These are phyloP conservation scores for Lampris megalopsis DNA, from an alignment of 2,113 vertebrate genomes.

Conservation along the genomic window DNA sequence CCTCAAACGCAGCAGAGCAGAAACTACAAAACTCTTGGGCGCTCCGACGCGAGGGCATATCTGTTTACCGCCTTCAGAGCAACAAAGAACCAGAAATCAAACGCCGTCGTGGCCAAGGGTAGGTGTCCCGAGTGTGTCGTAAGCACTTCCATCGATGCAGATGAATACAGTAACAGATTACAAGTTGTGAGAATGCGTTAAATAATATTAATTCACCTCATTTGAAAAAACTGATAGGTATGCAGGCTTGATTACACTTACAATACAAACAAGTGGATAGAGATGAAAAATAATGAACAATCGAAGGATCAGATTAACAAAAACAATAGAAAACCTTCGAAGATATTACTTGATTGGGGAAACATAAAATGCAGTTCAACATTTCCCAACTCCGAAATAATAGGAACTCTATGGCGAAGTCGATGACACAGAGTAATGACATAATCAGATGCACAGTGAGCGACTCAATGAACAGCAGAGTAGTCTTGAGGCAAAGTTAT, in stretches of 20 bases:
- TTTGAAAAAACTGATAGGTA: conserved; percentile 2
- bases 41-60: conserved; percentile 43
- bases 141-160: conserved; percentile 20
- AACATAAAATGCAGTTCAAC: conserved; percentile 42
- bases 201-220: conserved; percentile 22
- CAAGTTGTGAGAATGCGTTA: conserved; percentile 31
- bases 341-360: conserved; percentile 41
- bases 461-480: conserved; percentile 58
- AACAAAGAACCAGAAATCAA: conserved; percentile 11
- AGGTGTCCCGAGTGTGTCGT: conserved; percentile 17
- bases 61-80: conserved; percentile 2
- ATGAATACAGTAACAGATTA: conserved; percentile 24
- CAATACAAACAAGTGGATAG: conserved; percentile 37
- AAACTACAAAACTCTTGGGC: conserved; percentile 45
- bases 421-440: conserved; percentile 59
- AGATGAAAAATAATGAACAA: conserved; percentile 27
- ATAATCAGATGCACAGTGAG: conserved; percentile 56
- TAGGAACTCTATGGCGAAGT: conserved; percentile 72
- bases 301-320: conserved; percentile 50
- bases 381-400: conserved; percentile 60
- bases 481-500: conserved; percentile 72
- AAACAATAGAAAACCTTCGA: conserved; percentile 59
- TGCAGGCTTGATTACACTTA: conserved; percentile 28
- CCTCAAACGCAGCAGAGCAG: conserved; percentile 25
- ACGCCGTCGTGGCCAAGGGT: conserved; percentile 15